Evolutionary conservation across 2,113 vertebrate genomes (phyloP), one percentile per base, ranked within the genome.

Genomic region (Python bivittatus): DNA sequence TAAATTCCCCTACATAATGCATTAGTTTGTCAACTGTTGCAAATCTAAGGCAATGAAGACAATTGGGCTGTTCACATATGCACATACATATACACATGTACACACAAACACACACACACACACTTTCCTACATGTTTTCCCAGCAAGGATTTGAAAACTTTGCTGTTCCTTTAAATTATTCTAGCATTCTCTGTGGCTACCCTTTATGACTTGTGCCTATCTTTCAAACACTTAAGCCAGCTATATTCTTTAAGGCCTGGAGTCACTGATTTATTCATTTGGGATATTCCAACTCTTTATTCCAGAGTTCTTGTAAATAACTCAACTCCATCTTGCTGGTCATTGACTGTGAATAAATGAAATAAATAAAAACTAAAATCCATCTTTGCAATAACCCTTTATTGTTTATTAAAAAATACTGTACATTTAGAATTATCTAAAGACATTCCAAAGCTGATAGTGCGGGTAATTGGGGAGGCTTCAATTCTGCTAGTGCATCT

Each of bases 1-100:
- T 85, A 52, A 48, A 48, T 94, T 93, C 79, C 33, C 85, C 84
- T 20, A 57, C 48, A 88, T 72, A 13, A 1, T 94, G 93, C 56
- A 54, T 29, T 13, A n/a, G n/a, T 64, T 92, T 84, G 72, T 68
- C 57, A 84, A 61, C 6, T 54, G 8, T 15, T 29, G n/a, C 6
- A 85, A 79, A 48, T 88, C 33, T 6, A 92, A 12, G 68, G 27
- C 27, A 61, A 52, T 61, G 17, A 52, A 8, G 11, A 84, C 29
- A 23, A 33, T n/a, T 48, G 20, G 15, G 22, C 15, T 60, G 10
- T 64, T 44, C 42, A 27, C 23, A 88, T 15, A 15, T 17, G 11
- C 23, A 7, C 9, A 60, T 27, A 6, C 23, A 88, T 15, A 15
- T 17, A 5, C 23, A 7, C 9, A 60, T 27, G n/a, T n/a, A 6